phyloP scores from a whole-genome alignment of 1,140 invertebrate genomes.

The Halotydeus destructor region DNA sequence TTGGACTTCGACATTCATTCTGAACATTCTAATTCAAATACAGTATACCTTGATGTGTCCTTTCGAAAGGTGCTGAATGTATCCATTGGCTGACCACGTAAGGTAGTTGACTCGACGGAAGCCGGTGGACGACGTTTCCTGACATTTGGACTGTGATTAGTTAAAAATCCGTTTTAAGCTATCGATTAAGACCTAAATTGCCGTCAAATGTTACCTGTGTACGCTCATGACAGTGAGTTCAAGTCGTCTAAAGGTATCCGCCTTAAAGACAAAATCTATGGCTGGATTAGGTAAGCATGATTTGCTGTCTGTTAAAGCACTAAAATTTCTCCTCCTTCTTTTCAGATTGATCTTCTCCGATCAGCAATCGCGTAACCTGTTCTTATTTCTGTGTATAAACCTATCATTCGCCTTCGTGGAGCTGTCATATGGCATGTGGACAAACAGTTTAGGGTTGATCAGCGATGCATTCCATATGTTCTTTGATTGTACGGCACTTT shows the following conservation, averaged over 20 bases:
- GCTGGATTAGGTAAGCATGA: slow-evolving; percentile 26
- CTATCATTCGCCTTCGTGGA: slow-evolving; percentile 91
- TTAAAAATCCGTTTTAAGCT: too few relatives aligned
- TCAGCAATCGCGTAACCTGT: slow-evolving; percentile 74
- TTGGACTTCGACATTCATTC: too few relatives aligned
- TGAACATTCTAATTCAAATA: too few relatives aligned
- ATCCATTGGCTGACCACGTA: too few relatives aligned
- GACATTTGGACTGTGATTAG: too few relatives aligned
- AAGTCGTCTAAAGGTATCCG: slow-evolving; percentile 20
- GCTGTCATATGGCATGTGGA: slow-evolving; percentile 80
- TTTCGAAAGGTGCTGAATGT: too few relatives aligned
- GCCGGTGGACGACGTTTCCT: too few relatives aligned
- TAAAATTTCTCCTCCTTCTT: slow-evolving; percentile 16
- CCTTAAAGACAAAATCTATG: slow-evolving; percentile 24
- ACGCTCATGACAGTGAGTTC: slow-evolving; percentile 24
- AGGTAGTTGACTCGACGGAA: too few relatives aligned
- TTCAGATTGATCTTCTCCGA: slow-evolving; percentile 68
- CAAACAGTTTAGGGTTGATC: slow-evolving; percentile 66
- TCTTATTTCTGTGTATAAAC: slow-evolving; percentile 81
- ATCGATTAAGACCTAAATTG: too few relatives aligned
- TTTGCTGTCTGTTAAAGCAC: slow-evolving; percentile 8
- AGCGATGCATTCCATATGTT: slow-evolving; percentile 99
- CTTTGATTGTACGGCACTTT: slow-evolving; percentile 86
- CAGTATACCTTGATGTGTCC: too few relatives aligned
- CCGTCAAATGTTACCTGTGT: slow-evolving; percentile 27